phyloP scores from a whole-genome alignment of 2,113 vertebrate species.

The Notarius lentiginosus region DNA sequence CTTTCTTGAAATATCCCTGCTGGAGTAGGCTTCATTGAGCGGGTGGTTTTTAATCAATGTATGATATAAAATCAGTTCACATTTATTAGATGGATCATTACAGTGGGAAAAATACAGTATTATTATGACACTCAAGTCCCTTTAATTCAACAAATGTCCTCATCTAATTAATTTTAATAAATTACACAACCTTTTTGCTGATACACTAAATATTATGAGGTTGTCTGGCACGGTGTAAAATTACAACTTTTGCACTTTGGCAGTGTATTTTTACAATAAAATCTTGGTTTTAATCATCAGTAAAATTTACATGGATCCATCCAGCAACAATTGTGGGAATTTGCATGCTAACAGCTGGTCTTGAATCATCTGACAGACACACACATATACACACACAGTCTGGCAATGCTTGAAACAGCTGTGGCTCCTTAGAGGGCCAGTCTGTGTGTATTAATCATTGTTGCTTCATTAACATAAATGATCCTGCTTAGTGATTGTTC shows the following conservation, averaged over 20 bases:
- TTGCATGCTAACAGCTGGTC: conserved; percentile 74
- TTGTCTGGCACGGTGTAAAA: not conserved
- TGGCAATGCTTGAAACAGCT: conserved; percentile 96
- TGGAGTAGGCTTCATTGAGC: not conserved
- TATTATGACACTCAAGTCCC: not conserved
- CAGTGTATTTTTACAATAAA: not conserved
- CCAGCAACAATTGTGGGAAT: conserved; percentile 57
- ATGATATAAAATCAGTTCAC: not conserved
- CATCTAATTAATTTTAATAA: not conserved
- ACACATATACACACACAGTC: conserved; percentile 79
- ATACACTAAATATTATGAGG: not conserved
- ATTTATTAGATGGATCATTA: not conserved
- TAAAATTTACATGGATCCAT: conserved; percentile 53
- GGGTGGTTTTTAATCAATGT: not conserved
- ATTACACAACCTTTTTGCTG: not conserved
- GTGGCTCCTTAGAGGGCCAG: conserved; percentile 95
- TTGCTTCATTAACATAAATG: conserved; percentile 99
- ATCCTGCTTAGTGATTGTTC: conserved; percentile 88
- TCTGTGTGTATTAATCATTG: conserved; percentile 97
- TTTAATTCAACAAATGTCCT: not conserved
- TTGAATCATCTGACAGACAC: conserved; percentile 75
- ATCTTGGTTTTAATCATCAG: not conserved
- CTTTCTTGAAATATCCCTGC: conserved; percentile 66
- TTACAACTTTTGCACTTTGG: not conserved
- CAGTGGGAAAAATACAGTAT: not conserved